A percentile compares a stretch with the other conserved stretches of the same genome.
These are phyloP conservation scores for Mnemiopsis leidyi DNA, from an alignment of 37 sponge, comb jelly and placozoan genomes.

Conservation along the genomic window DNA sequence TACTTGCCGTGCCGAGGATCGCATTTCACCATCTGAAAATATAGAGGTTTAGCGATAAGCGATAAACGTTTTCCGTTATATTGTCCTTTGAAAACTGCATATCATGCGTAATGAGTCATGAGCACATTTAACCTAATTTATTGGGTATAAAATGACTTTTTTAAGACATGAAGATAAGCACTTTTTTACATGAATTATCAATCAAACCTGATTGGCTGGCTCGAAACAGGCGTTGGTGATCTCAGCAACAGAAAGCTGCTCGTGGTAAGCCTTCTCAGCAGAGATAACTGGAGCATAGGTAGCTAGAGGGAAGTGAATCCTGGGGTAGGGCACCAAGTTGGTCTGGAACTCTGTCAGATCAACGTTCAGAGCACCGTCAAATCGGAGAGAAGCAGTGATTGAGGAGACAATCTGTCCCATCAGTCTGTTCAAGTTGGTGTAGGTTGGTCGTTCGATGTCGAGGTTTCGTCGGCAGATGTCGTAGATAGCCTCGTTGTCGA, in stretches of 20 bases:
- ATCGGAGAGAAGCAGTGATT: slow-evolving; percentile 81
- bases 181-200: too few relatives aligned
- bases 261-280: slow-evolving; percentile 81
- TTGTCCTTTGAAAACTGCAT: too few relatives aligned
- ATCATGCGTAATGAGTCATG: too few relatives aligned
- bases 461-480: slow-evolving; percentile 90
- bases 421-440: slow-evolving; percentile 88
- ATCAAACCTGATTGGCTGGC: slow-evolving; percentile 90
- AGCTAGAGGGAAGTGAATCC: slow-evolving; percentile 90
- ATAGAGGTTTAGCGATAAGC: not conserved
- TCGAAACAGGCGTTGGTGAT: slow-evolving; percentile 82
- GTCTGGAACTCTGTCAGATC: slow-evolving; percentile 92
- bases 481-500: slow-evolving; percentile 95
- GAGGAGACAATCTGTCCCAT: slow-evolving; percentile 91
- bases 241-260: slow-evolving; percentile 80
- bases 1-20: slow-evolving; percentile 98
- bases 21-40: slow-evolving; percentile 95
- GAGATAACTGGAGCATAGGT: slow-evolving; percentile 90
- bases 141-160: too few relatives aligned
- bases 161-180: too few relatives aligned
- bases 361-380: slow-evolving; percentile 89
- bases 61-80: too few relatives aligned
- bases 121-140: too few relatives aligned
- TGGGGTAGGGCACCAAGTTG: slow-evolving; percentile 89
- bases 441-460: slow-evolving; percentile 84